A percentile compares a stretch with the other conserved stretches of the same genome.
These are phyloP conservation scores for Acomys russatus DNA, from an alignment of 2,797 vertebrate species.

Conservation along the genomic window DNA sequence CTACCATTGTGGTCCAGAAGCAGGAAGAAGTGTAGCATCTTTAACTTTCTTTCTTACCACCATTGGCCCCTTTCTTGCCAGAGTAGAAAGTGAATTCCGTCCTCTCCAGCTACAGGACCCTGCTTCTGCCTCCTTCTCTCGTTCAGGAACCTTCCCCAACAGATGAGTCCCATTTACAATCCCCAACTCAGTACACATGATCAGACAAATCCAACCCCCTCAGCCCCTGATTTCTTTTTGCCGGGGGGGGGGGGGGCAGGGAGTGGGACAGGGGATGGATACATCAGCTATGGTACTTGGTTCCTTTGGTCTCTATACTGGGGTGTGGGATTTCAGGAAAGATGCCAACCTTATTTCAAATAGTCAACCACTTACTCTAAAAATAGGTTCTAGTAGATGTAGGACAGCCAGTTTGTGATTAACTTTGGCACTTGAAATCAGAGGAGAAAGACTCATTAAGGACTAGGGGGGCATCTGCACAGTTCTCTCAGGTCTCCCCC, in stretches of 20 bases:
- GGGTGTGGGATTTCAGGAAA: slow-evolving; percentile 63
- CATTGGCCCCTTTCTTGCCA: background rate
- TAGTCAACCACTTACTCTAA: slow-evolving; percentile 70
- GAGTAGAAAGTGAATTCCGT: background rate
- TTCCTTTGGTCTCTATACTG: slow-evolving; percentile 65
- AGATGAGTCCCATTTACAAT: slow-evolving; percentile 68
- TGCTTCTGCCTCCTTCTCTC: background rate
- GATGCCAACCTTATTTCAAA: slow-evolving; percentile 81
- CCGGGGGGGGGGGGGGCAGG: too few relatives aligned
- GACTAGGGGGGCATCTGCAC: slow-evolving; percentile 33
- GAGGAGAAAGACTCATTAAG: slow-evolving; percentile 63
- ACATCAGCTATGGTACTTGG: slow-evolving; percentile 17
- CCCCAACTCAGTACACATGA: slow-evolving; percentile 43
- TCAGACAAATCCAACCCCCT: slow-evolving; percentile 37
- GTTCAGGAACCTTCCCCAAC: slow-evolving; percentile 20
- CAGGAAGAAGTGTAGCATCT: background rate
- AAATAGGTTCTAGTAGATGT: slow-evolving; percentile 71
- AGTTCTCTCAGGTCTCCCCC: slow-evolving; percentile 11
- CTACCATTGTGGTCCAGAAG: background rate
- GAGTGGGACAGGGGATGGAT: background rate
- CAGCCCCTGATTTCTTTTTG: slow-evolving; percentile 47
- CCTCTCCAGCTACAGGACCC: background rate
- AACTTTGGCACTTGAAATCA: slow-evolving; percentile 73
- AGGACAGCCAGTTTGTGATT: slow-evolving; percentile 72
- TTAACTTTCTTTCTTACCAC: background rate